These are phyloP conservation scores for Orius insidiosus DNA, from an alignment of 1,140 invertebrate species.

Conservation along the genomic window DNA sequence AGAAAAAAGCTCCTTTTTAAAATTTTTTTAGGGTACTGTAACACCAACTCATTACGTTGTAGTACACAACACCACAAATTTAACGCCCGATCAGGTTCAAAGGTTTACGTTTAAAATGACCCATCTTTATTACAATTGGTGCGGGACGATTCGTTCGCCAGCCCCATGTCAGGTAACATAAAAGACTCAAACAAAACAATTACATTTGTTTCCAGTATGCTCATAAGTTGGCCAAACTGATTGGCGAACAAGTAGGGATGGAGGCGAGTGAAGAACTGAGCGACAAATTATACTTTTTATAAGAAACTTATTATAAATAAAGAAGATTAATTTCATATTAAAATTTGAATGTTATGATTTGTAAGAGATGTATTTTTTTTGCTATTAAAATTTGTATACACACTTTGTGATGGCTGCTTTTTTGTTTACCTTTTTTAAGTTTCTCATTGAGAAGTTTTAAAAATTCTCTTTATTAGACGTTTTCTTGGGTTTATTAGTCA, in stretches of 20 bases:
- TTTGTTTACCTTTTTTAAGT: no score
- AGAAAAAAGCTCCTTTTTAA: constrained; percentile 4
- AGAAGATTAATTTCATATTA: no score
- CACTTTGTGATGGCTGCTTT: no score
- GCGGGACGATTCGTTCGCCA: constrained; percentile 77
- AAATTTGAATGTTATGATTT: no score
- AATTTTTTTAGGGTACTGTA: constrained; percentile 51
- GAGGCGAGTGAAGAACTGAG: constrained; percentile 8
- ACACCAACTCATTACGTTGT: constrained; percentile 83
- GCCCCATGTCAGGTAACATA: constrained; percentile 51
- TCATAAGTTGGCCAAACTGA: constrained; percentile 63
- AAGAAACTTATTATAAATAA: no score
- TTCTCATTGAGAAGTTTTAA: no score
- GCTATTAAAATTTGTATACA: no score
- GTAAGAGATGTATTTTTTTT: no score
- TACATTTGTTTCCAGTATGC: constrained; percentile 44
- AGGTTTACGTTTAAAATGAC: constrained; percentile 74
- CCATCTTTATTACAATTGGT: constrained; percentile 92
- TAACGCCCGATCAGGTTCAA: constrained; percentile 70
- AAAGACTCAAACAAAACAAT: neutral
- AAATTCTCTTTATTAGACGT: no score
- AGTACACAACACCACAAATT: constrained; percentile 46
- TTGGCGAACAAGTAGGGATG: constrained; percentile 38
- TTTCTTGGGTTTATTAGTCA: no score
- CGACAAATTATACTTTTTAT: constrained; percentile 18